These are phyloP conservation scores for Horisme vitalbata DNA, from an alignment of 2,888 invertebrate species.

Conservation along the genomic window DNA sequence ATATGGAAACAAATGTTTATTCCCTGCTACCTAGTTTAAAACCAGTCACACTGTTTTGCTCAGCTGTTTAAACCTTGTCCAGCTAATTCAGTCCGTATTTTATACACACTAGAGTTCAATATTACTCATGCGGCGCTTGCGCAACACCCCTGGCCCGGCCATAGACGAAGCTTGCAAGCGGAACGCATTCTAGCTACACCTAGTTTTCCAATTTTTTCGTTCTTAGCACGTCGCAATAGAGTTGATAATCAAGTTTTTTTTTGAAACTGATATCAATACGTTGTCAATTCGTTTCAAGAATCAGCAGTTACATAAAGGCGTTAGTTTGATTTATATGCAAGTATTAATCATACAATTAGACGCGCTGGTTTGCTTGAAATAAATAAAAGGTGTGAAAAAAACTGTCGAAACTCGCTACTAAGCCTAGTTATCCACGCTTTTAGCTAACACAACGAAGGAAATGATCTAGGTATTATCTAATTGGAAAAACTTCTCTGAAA, in stretches of 20 bases:
- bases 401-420: conserved; percentile 11
- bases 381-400: conserved; percentile 20
- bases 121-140: conserved; percentile 35
- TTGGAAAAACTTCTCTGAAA: too few relatives aligned
- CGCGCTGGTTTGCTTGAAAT: conserved; percentile 4
- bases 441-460: too few relatives aligned
- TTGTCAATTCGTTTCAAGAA: conserved; percentile 26
- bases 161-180: conserved; percentile 44
- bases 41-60: conserved; percentile 21
- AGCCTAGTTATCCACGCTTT: too few relatives aligned
- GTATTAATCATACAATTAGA: conserved; percentile 7
- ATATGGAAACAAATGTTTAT: conserved; percentile 8
- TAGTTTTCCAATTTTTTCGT: conserved; percentile 15
- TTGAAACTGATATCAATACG: conserved; percentile 17
- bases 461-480: too few relatives aligned
- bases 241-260: conserved; percentile 20
- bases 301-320: conserved; percentile 23
- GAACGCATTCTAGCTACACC: conserved; percentile 39
- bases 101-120: conserved; percentile 20
- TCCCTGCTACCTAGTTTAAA: conserved; percentile 23
- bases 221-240: conserved; percentile 20
- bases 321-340: conserved; percentile 22
- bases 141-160: conserved; percentile 44
- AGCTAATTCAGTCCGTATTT: conserved; percentile 2
- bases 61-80: conserved; percentile 1